These are phyloP conservation scores for Oryctes rhinoceros DNA, from an alignment of 1,140 invertebrate genomes.

Conservation along the genomic window DNA sequence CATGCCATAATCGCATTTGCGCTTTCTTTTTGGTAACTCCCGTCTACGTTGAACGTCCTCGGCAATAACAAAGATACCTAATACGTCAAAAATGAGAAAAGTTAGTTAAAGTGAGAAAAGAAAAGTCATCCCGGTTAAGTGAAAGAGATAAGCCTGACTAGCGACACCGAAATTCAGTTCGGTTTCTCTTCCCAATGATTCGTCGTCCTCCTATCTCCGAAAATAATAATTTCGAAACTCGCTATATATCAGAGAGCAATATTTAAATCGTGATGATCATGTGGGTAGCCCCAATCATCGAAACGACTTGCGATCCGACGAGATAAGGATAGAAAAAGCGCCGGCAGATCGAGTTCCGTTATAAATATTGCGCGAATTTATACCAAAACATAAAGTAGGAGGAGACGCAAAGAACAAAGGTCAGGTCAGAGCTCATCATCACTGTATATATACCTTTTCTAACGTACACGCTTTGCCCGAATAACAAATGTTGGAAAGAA, in stretches of 20 bases:
- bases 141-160: not conserved
- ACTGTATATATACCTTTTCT: no score
- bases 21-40: not conserved
- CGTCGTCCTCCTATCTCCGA: not conserved
- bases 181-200: not conserved
- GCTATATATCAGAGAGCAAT: not conserved
- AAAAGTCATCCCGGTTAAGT: not conserved
- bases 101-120: no score
- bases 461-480: no score
- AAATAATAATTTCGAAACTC: no score
- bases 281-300: not conserved
- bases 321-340: not conserved
- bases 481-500: no score
- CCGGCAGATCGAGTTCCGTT: not conserved
- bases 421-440: constrained; percentile 9
- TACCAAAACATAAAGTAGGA: not conserved
- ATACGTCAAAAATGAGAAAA: not conserved
- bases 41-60: not conserved
- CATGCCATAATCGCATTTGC: not conserved
- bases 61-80: not conserved
- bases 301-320: not conserved
- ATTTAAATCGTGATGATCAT: constrained; percentile 28
- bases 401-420: not conserved
- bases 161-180: not conserved
- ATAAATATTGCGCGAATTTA: constrained; percentile 7